Evolutionary conservation across 2,888 invertebrate genomes (phyloP).

Genomic region (Cremastobaeus sp.): DNA sequence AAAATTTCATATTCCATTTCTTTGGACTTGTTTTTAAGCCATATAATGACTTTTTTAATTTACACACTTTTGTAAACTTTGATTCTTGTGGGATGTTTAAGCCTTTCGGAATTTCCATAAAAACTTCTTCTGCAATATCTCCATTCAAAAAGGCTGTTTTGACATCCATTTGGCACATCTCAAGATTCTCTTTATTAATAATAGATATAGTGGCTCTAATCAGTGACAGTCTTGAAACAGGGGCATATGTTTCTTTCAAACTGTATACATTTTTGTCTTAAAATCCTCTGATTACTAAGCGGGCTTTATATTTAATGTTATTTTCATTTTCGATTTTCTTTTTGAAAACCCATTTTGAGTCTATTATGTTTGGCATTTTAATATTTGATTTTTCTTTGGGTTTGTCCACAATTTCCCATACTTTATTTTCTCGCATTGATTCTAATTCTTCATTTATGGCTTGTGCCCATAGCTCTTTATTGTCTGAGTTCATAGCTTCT

Average conservation of each 20-base stretch:
- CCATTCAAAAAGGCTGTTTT: conserved; percentile 61
- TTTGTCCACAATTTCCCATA: conserved; percentile 43
- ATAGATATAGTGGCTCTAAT: conserved; percentile 43
- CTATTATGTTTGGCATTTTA: too few relatives aligned
- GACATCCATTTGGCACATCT: too few relatives aligned
- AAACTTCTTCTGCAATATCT: conserved; percentile 36
- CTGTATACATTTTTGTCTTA: too few relatives aligned
- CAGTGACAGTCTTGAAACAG: too few relatives aligned
- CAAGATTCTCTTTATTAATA: conserved; percentile 35
- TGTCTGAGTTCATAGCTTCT: conserved; percentile 18
- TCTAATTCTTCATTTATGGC: conserved; percentile 32
- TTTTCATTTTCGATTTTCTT: conserved; percentile 50
- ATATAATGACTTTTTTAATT: too few relatives aligned
- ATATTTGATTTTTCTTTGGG: conserved; percentile 23
- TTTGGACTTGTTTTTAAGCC: too few relatives aligned
- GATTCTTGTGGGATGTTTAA: neutral
- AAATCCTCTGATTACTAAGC: too few relatives aligned
- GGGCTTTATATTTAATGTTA: conserved; percentile 48
- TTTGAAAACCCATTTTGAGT: conserved; percentile 61
- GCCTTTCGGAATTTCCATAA: conserved; percentile 54
- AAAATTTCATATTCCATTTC: conserved; percentile 47
- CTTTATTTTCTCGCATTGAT: too few relatives aligned
- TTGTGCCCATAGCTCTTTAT: conserved; percentile 36
- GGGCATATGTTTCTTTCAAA: too few relatives aligned
- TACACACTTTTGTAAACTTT: conserved; percentile 4